A percentile compares a stretch with the other conserved stretches of the same genome.
These are phyloP conservation scores for Lucilia cuprina DNA, from an alignment of 1,140 invertebrate genomes.

Conservation along the genomic window DNA sequence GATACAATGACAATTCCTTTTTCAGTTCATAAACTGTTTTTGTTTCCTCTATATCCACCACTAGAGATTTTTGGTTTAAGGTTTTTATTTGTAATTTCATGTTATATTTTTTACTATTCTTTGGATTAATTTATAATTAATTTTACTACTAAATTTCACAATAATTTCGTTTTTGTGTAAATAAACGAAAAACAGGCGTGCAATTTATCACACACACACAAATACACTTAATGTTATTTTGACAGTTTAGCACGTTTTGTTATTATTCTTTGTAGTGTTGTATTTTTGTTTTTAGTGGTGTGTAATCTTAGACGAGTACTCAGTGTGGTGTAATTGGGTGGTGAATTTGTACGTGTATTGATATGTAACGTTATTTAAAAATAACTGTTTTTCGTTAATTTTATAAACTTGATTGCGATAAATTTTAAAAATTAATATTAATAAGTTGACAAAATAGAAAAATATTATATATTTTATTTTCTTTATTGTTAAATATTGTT, in stretches of 20 bases:
- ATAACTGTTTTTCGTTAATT: too few relatives aligned
- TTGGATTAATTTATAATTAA: background rate
- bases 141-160: background rate
- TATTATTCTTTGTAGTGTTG: background rate
- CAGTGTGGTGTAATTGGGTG: background rate
- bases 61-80: constrained; percentile 35
- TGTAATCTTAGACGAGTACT: background rate
- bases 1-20: constrained; percentile 37
- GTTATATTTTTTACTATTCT: constrained; percentile 20
- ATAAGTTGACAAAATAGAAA: too few relatives aligned
- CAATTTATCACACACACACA: constrained; percentile 1
- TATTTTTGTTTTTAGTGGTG: background rate
- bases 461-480: too few relatives aligned
- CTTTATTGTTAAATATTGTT: too few relatives aligned
- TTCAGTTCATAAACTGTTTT: constrained; percentile 41
- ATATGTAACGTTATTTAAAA: too few relatives aligned
- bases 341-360: too few relatives aligned
- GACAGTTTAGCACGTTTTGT: constrained; percentile 21
- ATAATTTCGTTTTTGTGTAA: background rate
- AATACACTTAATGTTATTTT: background rate
- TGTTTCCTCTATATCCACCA: constrained; percentile 36
- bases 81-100: constrained; percentile 43
- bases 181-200: constrained; percentile 21
- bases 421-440: too few relatives aligned
- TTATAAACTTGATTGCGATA: too few relatives aligned